A percentile compares a stretch with the other conserved stretches of the same genome.
These are phyloP conservation scores for Polydrusus pterygomalis DNA, from an alignment of 2,888 invertebrate genomes.

Conservation along the genomic window DNA sequence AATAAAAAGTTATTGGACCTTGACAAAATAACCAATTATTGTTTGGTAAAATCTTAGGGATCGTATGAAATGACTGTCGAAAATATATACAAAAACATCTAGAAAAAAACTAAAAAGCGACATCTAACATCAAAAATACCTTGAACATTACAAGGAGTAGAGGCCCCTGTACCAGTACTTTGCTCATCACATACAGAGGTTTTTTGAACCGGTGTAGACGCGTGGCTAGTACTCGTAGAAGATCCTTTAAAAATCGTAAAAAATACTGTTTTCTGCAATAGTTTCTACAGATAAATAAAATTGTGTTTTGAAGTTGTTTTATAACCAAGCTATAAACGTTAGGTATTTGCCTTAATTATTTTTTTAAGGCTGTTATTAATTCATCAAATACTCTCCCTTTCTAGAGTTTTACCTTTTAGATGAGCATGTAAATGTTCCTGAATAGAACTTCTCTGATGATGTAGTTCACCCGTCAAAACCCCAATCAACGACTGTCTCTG, in stretches of 20 bases:
- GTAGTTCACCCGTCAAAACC: slow-evolving; percentile 76
- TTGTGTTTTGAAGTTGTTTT: background rate
- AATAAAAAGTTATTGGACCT: too few species aligned
- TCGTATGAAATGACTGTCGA: background rate
- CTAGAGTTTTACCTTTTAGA: slow-evolving; percentile 65
- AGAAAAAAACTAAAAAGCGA: slow-evolving; percentile 14
- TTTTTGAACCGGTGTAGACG: slow-evolving; percentile 69
- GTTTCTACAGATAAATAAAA: background rate
- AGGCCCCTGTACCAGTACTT: slow-evolving; percentile 59
- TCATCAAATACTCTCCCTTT: background rate
- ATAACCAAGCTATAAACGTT: too few species aligned
- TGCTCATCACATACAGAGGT: slow-evolving; percentile 65
- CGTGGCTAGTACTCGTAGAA: slow-evolving; percentile 68
- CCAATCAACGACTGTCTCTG: slow-evolving; percentile 82
- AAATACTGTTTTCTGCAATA: background rate
- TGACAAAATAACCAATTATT: background rate
- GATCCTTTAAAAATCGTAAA: slow-evolving; percentile 58
- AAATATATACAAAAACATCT: background rate
- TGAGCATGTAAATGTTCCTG: slow-evolving; percentile 61
- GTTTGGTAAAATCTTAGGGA: background rate
- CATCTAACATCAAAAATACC: slow-evolving; percentile 54
- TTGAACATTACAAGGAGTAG: slow-evolving; percentile 61
- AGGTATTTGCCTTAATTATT: too few species aligned
- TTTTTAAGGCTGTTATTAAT: too few species aligned
- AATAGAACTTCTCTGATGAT: slow-evolving; percentile 65